Evolutionary conservation across 2,113 vertebrate genomes (phyloP), one percentile per base, ranked within the genome.

Genomic region (Labrus mixtus): DNA sequence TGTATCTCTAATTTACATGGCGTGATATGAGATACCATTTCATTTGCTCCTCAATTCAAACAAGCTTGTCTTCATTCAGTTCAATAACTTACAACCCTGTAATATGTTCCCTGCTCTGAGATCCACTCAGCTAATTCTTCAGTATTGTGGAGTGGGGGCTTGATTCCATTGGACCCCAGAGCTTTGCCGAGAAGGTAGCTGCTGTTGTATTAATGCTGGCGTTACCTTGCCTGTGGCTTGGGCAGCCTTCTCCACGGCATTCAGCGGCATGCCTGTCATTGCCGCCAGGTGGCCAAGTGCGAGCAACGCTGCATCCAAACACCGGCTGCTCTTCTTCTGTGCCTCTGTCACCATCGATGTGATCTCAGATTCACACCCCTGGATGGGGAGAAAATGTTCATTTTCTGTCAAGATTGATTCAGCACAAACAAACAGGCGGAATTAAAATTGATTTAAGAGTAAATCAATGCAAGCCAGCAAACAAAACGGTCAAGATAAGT

Each of bases 301-400:
- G 13, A 91, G 90, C 61, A 95, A 68, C 1, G 92, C 90, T 17
- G 89, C 92, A 29, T 93, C 93, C 60, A 96, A 64, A 58, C 90
- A 94, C 61, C 93, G 86, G 11, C 88, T 82, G 69, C 92, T 93
- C 93, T 96, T 97, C 75, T 81, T 94, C 46, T 83, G 82, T 54
- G 97, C 95, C 86, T 99, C 97, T 12, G 87, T 92, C 78, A 98
- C 97, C 96, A 99, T 96, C 0, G 96, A 96, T 4, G 95, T 91
- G 84, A 99, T 96, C 90, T 99, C 98, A 4, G 96, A 97, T 83
- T 95, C 96, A 74, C 97, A 98, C 0, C 97, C 97, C 98, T 99
- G 48, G 67, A 67, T 16, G 50, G 20, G 17, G 25, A 57, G 46
- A 64, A 58, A 66, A 59, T 10, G 11, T 76, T 23, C 4, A 50